A percentile compares a stretch with the other conserved stretches of the same genome.
Conservation (phyloP, 2,888 invertebrate genomes). For the Pyrrhosoma nymphula region DNA sequence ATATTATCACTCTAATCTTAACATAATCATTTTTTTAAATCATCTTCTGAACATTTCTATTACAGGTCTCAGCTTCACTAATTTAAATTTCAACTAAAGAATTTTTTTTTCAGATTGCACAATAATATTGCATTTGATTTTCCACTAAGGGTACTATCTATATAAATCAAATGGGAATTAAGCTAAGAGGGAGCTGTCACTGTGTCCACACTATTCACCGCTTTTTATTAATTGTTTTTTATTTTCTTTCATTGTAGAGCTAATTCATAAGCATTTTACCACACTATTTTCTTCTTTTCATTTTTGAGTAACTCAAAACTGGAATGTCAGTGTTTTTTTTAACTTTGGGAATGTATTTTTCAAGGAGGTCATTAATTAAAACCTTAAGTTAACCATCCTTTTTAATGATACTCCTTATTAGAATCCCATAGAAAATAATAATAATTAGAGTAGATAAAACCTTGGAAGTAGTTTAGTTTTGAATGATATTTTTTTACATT, state of each 20-base stretch:
- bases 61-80: constrained; percentile 44
- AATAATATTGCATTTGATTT: constrained; percentile 52
- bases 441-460: constrained; percentile 48
- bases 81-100: constrained; percentile 42
- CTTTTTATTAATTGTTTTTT: constrained; percentile 44
- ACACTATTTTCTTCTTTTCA: not conserved
- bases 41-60: constrained; percentile 41
- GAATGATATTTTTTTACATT: constrained; percentile 28
- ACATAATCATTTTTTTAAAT: not conserved
- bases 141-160: constrained; percentile 10
- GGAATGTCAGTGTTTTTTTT: constrained; percentile 43
- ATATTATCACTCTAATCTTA: not conserved
- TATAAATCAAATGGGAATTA: constrained; percentile 14
- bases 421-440: constrained; percentile 53
- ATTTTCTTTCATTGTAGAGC: constrained; percentile 9
- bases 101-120: constrained; percentile 53
- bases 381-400: constrained; percentile 49
- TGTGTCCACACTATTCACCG: constrained; percentile 65
- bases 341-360: constrained; percentile 44
- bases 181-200: constrained; percentile 65
- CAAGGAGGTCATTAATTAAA: constrained; percentile 50
- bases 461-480: constrained; percentile 64
- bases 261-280: constrained; percentile 2
- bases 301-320: constrained; percentile 55
- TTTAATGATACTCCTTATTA: constrained; percentile 63